phyloP scores from a whole-genome alignment of 2,113 vertebrate species.

The Crocuta crocuta region DNA sequence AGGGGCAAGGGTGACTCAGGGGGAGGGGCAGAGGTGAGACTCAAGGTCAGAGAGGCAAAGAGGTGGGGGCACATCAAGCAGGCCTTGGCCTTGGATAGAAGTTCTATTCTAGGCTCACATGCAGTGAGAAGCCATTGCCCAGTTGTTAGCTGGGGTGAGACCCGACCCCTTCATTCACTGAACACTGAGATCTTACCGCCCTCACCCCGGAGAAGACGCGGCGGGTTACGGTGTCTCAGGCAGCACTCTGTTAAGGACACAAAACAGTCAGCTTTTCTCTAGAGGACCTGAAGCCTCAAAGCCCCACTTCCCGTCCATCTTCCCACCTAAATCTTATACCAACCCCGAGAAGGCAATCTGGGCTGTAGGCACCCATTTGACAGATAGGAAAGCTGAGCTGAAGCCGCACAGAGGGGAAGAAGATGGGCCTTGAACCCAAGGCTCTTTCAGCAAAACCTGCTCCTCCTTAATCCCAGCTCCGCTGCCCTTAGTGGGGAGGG shows the following conservation, averaged over 20 bases:
- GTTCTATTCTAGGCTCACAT: accelerated
- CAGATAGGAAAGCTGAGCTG: neutral
- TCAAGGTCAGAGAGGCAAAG: neutral
- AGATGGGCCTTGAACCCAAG: neutral
- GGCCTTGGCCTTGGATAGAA: neutral
- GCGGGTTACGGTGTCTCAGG: neutral
- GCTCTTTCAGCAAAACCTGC: neutral
- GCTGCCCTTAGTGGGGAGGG: neutral
- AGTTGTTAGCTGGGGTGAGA: neutral
- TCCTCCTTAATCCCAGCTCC: neutral
- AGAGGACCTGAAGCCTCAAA: neutral
- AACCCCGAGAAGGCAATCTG: neutral
- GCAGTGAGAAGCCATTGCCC: neutral
- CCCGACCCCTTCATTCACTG: neutral
- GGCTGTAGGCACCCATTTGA: neutral
- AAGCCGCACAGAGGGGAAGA: neutral
- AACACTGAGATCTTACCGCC: neutral
- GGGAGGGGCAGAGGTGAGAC: neutral
- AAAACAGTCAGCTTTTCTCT: neutral
- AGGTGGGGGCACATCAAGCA: no score
- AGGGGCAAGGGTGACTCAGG: neutral
- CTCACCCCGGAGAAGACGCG: neutral
- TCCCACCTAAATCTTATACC: neutral
- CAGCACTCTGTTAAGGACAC: neutral
- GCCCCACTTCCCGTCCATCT: neutral